A percentile compares a stretch with the other conserved stretches of the same genome.
These are phyloP conservation scores for Pipra filicauda DNA, from an alignment of 2,113 vertebrate genomes.

Conservation along the genomic window DNA sequence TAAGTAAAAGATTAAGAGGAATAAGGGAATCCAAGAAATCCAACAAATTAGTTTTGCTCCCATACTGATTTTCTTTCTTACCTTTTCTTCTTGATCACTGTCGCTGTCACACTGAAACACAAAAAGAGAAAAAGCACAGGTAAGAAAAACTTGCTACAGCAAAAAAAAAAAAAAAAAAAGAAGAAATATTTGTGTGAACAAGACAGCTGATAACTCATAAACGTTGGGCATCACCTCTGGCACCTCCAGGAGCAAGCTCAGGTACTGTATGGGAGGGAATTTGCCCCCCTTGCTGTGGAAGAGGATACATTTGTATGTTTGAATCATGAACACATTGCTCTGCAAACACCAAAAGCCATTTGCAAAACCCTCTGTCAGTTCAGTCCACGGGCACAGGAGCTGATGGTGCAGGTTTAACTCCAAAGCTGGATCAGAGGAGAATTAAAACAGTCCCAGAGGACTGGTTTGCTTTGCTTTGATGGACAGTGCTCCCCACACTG, in stretches of 20 bases:
- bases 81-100: slow-evolving; percentile 96
- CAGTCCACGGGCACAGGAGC: neutral
- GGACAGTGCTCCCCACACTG: neutral
- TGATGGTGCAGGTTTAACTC: neutral
- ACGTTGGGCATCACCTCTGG: neutral
- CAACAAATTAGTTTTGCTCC: neutral
- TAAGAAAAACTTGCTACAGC: slow-evolving; percentile 2
- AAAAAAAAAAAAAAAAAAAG: neutral
- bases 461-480: neutral
- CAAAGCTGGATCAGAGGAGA: neutral
- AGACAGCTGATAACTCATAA: neutral
- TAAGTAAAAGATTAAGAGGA: neutral
- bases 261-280: neutral
- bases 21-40: neutral
- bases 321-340: neutral
- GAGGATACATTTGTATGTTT: neutral
- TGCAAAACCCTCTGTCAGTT: neutral
- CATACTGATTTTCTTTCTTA: slow-evolving; percentile 67
- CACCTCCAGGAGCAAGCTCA: neutral
- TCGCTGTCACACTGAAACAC: slow-evolving; percentile 91
- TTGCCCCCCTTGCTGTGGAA: neutral
- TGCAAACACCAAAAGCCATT: neutral
- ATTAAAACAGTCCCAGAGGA: neutral
- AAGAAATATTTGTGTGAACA: neutral
- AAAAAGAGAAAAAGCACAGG: slow-evolving; percentile 14